phyloP scores from a whole-genome alignment of 2,888 invertebrate species.

The Cheilosia vulpina region DNA sequence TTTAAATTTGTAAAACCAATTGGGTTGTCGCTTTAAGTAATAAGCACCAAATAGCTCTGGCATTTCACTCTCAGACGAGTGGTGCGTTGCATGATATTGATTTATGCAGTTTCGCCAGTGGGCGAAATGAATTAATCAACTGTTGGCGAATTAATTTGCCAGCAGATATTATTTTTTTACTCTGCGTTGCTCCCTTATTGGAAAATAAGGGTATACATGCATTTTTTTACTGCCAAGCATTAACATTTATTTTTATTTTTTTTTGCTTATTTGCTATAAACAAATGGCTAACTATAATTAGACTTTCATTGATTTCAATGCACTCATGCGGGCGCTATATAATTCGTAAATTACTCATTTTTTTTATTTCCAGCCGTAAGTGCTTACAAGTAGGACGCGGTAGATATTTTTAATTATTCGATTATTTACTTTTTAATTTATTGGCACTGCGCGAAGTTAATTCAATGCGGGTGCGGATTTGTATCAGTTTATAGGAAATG shows the following conservation, averaged over 20 bases:
- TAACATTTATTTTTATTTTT: background rate
- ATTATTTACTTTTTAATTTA: conserved; percentile 28
- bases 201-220: background rate
- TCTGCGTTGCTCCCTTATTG: background rate
- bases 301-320: conserved; percentile 12
- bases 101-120: conserved; percentile 47
- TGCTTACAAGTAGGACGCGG: background rate
- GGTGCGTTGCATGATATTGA: conserved; percentile 49
- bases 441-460: conserved; percentile 22
- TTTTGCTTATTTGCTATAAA: conserved; percentile 13
- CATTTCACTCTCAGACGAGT: background rate
- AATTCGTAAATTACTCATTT: background rate
- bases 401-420: conserved; percentile 39
- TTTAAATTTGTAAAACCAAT: conserved; percentile 7
- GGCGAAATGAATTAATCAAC: conserved; percentile 55
- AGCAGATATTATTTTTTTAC: conserved; percentile 23
- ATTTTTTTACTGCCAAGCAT: background rate
- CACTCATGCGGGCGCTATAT: conserved; percentile 22
- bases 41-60: too few species aligned
- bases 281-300: conserved; percentile 31
- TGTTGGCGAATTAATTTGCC: conserved; percentile 51
- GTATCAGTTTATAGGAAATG: background rate
- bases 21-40: background rate
- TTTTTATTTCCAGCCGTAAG: background rate
- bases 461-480: conserved; percentile 12